Percentiles rank a stretch among this genome's conserved stretches.
phyloP scores from a whole-genome alignment of 1,140 invertebrate genomes.

The Trichonephila inaurata region DNA sequence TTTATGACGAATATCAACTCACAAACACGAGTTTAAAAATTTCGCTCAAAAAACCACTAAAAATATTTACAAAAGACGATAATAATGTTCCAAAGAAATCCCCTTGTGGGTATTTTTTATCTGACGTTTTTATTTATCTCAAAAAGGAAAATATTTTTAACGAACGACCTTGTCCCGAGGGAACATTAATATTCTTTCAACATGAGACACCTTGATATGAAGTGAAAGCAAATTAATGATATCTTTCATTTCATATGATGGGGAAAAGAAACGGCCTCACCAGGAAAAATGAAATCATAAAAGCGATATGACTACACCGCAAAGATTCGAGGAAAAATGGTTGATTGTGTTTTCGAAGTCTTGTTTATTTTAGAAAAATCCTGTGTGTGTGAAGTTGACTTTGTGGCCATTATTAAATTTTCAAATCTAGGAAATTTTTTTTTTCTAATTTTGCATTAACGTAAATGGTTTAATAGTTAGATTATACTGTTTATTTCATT shows the following conservation, averaged over 20 bases:
- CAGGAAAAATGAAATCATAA: background rate
- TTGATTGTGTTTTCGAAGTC: background rate
- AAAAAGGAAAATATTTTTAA: background rate
- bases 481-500: too few relatives aligned
- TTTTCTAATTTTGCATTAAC: too few relatives aligned
- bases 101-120: background rate
- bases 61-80: too few relatives aligned
- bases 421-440: background rate
- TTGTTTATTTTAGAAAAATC: background rate
- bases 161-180: background rate
- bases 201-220: background rate
- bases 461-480: too few relatives aligned
- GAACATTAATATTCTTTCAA: conserved; percentile 19
- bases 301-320: background rate
- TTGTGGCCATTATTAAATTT: background rate
- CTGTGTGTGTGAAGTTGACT: background rate
- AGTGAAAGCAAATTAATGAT: conserved; percentile 14
- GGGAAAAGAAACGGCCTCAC: background rate
- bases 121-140: background rate
- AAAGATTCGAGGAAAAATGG: background rate
- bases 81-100: too few relatives aligned
- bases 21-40: too few relatives aligned
- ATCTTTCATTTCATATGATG: conserved; percentile 8
- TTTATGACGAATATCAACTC: too few relatives aligned
- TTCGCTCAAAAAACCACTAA: too few relatives aligned